Evolutionary conservation across 2,888 invertebrate genomes (phyloP).

Genomic region (Iselma pallidipennis): DNA sequence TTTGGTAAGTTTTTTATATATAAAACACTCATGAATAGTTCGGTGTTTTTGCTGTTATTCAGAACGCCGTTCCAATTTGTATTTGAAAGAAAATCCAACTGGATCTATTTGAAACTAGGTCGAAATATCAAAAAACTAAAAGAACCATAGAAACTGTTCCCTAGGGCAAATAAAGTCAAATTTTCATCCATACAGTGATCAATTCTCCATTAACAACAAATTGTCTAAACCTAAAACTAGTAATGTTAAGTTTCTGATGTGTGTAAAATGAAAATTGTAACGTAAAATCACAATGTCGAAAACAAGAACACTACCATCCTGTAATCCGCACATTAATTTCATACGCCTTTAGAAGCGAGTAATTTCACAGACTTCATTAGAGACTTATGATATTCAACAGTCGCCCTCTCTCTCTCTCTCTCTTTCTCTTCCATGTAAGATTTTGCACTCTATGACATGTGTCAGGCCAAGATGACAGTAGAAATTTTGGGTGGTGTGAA

Average conservation of each 20-base stretch:
- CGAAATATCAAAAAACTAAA: no score
- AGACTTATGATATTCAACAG: conserved; percentile 15
- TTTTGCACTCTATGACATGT: conserved; percentile 24
- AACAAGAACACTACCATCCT: not conserved
- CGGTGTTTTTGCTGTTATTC: no score
- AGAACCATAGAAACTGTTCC: no score
- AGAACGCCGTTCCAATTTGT: no score
- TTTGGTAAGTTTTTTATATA: no score
- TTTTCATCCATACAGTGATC: no score
- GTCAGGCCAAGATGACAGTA: conserved; percentile 31
- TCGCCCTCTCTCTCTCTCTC: conserved; percentile 16
- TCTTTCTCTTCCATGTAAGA: conserved; percentile 13
- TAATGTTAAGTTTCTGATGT: not conserved
- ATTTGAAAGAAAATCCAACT: no score
- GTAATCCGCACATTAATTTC: conserved; percentile 6
- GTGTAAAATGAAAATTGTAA: not conserved
- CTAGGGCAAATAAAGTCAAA: no score
- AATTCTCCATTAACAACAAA: no score
- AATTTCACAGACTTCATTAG: conserved; percentile 10
- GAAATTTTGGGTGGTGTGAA: not conserved
- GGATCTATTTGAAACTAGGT: no score
- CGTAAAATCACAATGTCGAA: not conserved
- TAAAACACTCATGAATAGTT: no score
- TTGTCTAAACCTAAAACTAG: no score
- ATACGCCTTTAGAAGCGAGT: conserved; percentile 3